Evolutionary conservation across 2,888 invertebrate species (phyloP), one percentile per base, ranked within the genome.

Genomic region (Melieria picta): DNA sequence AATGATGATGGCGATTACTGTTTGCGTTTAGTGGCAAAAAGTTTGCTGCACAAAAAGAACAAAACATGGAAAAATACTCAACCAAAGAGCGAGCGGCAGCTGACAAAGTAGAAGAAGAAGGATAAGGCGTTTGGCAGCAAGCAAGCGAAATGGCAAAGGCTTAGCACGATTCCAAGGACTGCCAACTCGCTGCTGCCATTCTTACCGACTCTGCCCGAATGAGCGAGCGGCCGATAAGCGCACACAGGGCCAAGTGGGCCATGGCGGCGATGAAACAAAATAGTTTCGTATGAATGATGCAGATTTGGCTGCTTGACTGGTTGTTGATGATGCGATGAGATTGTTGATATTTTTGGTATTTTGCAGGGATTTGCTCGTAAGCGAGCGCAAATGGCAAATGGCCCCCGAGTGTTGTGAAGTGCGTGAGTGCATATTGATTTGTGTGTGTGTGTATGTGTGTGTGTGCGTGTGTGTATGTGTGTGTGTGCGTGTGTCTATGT

Each of bases 261-360:
- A 61, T 52, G 52, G 46, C 46, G 68, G 52, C 30, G 30, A 9
- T 52, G 52, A 52, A 52, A 11, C 13, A 13, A 62, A 68, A 68
- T 62, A 55, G 61, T 61, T 55, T 48, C 61, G 61, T 52, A 68
- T 68, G 68, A 68, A 62, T 62, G 68, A 68, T 61, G 66, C 66
- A 57, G 66, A 58, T 66, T 66, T 66, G 48, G 50, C 66, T 58
- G 57, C 57, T 58, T 46, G 66, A 30, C 66, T 58, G 48, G 47
- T 66, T 58, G 58, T 43, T 66, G 47, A 66, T 66, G 52, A 43
- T 52, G 60, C 45, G 61, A 62, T 61, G 45, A 62, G 68, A 68
- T 68, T 52, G 46, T 52, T 62, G 68, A 45, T 62, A 46, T 68
- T 68, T 16, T 43, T 60, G 43, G 52, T 46, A 48, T 61, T 68